A percentile compares a stretch with the other conserved stretches of the same genome.
Evolutionary conservation across 30 jellyfish, hydroid and myxozoan species (phyloP).

Genomic region (Cassiopea xamachana): DNA sequence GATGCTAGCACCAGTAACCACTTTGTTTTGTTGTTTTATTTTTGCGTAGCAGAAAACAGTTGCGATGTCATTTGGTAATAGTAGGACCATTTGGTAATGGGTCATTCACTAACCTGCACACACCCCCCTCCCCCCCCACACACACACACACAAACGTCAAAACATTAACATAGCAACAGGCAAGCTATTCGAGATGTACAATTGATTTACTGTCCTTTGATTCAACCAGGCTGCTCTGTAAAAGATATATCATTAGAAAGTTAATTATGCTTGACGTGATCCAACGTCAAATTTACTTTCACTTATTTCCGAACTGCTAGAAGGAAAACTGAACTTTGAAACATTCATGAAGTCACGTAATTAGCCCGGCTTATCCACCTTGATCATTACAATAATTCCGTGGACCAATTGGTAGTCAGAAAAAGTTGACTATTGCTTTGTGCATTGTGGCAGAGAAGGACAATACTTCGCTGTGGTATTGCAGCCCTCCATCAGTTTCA

Average conservation of each 20-base stretch:
- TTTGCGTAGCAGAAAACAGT: too few species aligned
- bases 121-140: too few species aligned
- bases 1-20: too few species aligned
- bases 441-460: not conserved
- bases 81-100: too few species aligned
- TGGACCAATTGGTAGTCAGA: not conserved
- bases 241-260: conserved; percentile 20
- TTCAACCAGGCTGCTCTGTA: conserved; percentile 2
- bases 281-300: conserved; percentile 24
- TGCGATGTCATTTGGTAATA: too few species aligned
- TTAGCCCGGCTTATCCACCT: not conserved
- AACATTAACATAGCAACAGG: not conserved
- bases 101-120: too few species aligned
- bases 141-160: too few species aligned
- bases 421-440: not conserved
- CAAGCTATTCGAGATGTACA: not conserved
- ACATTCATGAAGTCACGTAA: conserved; percentile 7
- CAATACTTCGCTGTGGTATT: not conserved
- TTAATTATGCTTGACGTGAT: conserved; percentile 14
- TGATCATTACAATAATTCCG: not conserved
- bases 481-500: not conserved
- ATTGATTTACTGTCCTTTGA: conserved; percentile 4
- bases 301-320: conserved; percentile 22
- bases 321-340: not conserved
- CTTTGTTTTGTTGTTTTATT: too few species aligned